Evolutionary conservation across 2,797 vertebrate species (phyloP), one percentile per base, ranked within the genome.

Genomic region (Centropyge bicolor): DNA sequence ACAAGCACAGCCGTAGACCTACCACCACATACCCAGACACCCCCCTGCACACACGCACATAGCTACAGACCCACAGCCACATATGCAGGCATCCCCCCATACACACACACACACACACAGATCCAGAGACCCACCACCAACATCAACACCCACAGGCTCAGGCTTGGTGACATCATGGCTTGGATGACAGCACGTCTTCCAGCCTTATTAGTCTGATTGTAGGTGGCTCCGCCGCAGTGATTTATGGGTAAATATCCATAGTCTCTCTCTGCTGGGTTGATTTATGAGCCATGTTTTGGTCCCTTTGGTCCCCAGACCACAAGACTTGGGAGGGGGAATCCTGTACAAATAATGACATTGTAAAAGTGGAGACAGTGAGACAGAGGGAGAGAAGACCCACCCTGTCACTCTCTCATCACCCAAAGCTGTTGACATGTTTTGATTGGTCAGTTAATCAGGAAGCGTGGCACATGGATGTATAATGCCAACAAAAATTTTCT

Each of bases 181-280:
- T 88, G 84, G 91, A 94, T 96, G 95, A 96, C 95, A 95, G 93
- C 94, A 95, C 92, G 95, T 95, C 95, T 95, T 95, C 93, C 91
- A 95, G 91, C 82, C 88, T 91, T 86, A 96, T 95, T 96, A 95
- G 91, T 66, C 84, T 95, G 94, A 95, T 95, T 95, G 93, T 94
- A 94, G 93, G 94, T 95, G 95, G 94, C 95, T 95, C 94, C 94
- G 89, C 90, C 78, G 65, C 89, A 90, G 35, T 93, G 94, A 95
- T 95, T 95, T 95, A 95, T 95, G 94, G 94, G 91, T 95, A 93
- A 91, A 94, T 94, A 94, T 93, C 92, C 90, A 91, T 85, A 88
- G 92, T 92, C 83, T 77, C 83, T 84, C 76, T 86, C 81, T 78
- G 79, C 91, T 82, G 63, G 78, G 83, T 87, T 91, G 93, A 94